phyloP scores from a whole-genome alignment of 2,888 invertebrate species.

The Antitype chi region DNA sequence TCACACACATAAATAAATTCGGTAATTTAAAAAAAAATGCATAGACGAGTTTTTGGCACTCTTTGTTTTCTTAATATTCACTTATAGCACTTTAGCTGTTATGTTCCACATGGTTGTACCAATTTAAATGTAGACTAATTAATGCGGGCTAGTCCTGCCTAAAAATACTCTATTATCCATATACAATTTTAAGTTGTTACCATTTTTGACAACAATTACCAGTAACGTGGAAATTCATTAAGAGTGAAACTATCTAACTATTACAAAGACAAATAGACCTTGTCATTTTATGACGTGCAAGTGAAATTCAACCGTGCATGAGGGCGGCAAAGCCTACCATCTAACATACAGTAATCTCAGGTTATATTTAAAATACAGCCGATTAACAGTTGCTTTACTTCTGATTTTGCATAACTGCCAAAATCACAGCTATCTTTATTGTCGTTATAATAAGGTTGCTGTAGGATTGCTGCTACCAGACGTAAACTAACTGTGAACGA shows the following conservation, averaged over 20 bases:
- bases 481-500: too few relatives aligned
- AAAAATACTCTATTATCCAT: slow-evolving; percentile 1
- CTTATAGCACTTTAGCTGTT: background rate
- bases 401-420: too few relatives aligned
- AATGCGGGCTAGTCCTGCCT: background rate
- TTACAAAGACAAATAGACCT: background rate
- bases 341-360: too few relatives aligned
- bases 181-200: background rate
- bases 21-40: background rate
- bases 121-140: background rate
- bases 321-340: background rate
- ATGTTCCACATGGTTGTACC: background rate
- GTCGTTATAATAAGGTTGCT: too few relatives aligned
- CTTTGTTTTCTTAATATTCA: slow-evolving; percentile 1
- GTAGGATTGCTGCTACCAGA: too few relatives aligned
- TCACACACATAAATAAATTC: background rate
- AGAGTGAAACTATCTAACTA: background rate
- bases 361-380: background rate
- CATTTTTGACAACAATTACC: background rate
- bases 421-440: too few relatives aligned
- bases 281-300: background rate
- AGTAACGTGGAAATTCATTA: background rate
- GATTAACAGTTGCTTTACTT: too few relatives aligned
- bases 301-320: background rate
- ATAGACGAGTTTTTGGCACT: background rate